Conservation (phyloP, 2,797 vertebrate genomes). For the Bryconaethiops microstoma region DNA sequence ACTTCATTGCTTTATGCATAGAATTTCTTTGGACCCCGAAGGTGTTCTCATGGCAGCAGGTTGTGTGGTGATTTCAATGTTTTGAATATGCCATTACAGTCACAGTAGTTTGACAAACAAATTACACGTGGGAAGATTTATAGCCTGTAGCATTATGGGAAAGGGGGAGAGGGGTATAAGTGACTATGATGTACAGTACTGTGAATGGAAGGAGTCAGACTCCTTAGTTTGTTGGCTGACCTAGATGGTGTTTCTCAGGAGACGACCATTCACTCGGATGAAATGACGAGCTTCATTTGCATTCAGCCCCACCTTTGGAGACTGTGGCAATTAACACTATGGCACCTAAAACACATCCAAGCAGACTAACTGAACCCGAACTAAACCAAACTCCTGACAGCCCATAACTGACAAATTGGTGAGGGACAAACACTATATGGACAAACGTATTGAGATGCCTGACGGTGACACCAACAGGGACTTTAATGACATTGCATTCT, state of each 20-base stretch:
- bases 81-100: constrained; percentile 28
- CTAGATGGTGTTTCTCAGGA: constrained; percentile 29
- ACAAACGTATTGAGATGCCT: too few species aligned
- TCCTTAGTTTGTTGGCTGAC: constrained; percentile 21
- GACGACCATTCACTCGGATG: constrained; percentile 25
- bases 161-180: neutral
- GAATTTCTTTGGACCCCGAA: constrained; percentile 18
- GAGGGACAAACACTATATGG: neutral
- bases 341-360: neutral
- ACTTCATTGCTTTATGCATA: constrained; percentile 21
- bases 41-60: constrained; percentile 28
- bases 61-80: constrained; percentile 28
- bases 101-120: constrained; percentile 25
- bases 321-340: constrained; percentile 14
- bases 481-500: too few species aligned
- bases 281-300: constrained; percentile 38
- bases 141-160: neutral
- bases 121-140: constrained; percentile 3
- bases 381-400: constrained; percentile 22
- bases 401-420: constrained; percentile 28
- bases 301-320: constrained; percentile 21
- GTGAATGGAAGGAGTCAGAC: neutral
- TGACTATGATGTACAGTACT: constrained; percentile 27
- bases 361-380: neutral
- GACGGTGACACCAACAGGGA: too few species aligned